Percentiles rank a stretch among this genome's conserved stretches.
Evolutionary conservation across 2,888 invertebrate genomes (phyloP).

Genomic region (Brenthis ino): DNA sequence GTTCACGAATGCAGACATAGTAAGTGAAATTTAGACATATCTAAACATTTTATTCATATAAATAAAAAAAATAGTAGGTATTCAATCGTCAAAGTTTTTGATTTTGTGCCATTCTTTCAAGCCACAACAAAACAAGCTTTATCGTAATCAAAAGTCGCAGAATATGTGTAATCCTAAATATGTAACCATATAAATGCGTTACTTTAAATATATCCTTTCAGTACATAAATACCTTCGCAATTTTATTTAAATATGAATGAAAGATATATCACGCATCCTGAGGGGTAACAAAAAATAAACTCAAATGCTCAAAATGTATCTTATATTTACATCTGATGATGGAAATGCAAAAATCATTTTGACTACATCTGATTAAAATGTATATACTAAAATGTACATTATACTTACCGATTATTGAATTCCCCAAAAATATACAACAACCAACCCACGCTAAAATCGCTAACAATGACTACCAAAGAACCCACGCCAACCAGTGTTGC

Average conservation of each 20-base stretch:
- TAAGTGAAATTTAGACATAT: neutral
- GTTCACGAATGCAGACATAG: no score
- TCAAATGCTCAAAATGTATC: neutral
- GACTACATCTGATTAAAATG: constrained; percentile 28
- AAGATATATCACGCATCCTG: constrained; percentile 21
- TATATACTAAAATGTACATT: constrained; percentile 22
- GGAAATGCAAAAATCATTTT: neutral
- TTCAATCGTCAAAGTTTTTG: neutral
- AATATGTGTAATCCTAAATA: neutral
- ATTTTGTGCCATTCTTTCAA: neutral
- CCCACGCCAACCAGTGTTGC: constrained; percentile 78
- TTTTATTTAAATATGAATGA: constrained; percentile 17
- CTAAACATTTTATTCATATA: neutral
- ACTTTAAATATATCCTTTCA: neutral
- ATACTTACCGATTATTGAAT: constrained; percentile 40
- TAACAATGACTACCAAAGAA: constrained; percentile 63
- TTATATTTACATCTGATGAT: neutral
- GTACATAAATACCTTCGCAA: constrained; percentile 11
- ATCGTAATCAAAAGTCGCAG: constrained; percentile 5
- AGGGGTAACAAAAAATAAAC: constrained; percentile 22
- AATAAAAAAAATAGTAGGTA: neutral
- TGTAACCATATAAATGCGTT: neutral
- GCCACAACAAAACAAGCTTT: constrained; percentile 13
- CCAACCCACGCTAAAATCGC: constrained; percentile 65
- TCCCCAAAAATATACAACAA: constrained; percentile 44